Percentiles rank a stretch among this genome's conserved stretches.
Evolutionary conservation across 2,888 invertebrate species (phyloP).

Genomic region (Eilema sororculum): DNA sequence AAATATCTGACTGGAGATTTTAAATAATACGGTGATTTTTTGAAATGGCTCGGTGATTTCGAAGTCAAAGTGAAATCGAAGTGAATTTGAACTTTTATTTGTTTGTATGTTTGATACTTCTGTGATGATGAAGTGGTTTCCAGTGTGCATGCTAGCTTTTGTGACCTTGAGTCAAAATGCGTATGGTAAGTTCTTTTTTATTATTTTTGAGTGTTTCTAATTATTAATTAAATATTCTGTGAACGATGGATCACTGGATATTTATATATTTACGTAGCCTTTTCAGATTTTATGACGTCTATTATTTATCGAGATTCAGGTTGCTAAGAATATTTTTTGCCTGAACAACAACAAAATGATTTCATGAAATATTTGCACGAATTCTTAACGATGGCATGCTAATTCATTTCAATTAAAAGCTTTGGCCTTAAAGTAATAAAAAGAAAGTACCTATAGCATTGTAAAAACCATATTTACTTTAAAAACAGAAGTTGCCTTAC

Average conservation of each 20-base stretch:
- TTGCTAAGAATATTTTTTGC: too few relatives aligned
- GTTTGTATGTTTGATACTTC: constrained; percentile 35
- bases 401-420: too few relatives aligned
- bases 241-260: not conserved
- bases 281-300: too few relatives aligned
- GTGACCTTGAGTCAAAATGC: constrained; percentile 53
- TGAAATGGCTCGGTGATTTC: constrained; percentile 51
- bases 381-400: too few relatives aligned
- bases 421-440: too few relatives aligned
- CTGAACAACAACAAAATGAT: too few relatives aligned
- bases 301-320: too few relatives aligned
- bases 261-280: too few relatives aligned
- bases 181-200: constrained; percentile 52
- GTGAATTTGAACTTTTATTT: constrained; percentile 21
- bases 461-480: too few relatives aligned
- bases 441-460: too few relatives aligned
- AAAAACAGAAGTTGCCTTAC: too few relatives aligned
- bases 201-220: constrained; percentile 8
- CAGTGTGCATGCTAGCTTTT: constrained; percentile 51
- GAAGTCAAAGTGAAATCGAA: constrained; percentile 23
- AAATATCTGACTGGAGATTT: constrained; percentile 18
- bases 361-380: too few relatives aligned
- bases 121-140: constrained; percentile 59
- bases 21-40: constrained; percentile 19
- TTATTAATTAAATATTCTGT: not conserved